Percentiles rank a stretch among this genome's conserved stretches.
phyloP scores from a whole-genome alignment of 2,113 vertebrate genomes.

The human region GRCh38 chr6:20705001-20705500 shows the following conservation, averaged over 20 bases:
- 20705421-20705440: not conserved
- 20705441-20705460: not conserved
- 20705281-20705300: conserved; percentile 20
- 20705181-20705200: conserved; percentile 33
- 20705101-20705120: conserved; percentile 47
- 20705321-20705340: not conserved
- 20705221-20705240: conserved; percentile 31
- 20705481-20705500: not conserved
- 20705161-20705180: conserved; percentile 24
- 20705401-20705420: not conserved
- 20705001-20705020: conserved; percentile 52
- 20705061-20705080: conserved; percentile 65
- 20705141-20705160: conserved; percentile 42
- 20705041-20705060: conserved; percentile 72
- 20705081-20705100: conserved; percentile 69
- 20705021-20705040: conserved; percentile 31
- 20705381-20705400: not conserved
- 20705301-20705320: not conserved
- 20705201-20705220: conserved; percentile 42
- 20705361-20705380: conserved; percentile 39
- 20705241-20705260: conserved; percentile 56
- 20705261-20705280: not conserved
- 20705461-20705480: not conserved
- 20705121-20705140: conserved; percentile 50
- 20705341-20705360: not conserved